These are phyloP conservation scores for Seladonia tumulorum DNA, from an alignment of 2,888 invertebrate species.

Conservation along the genomic window DNA sequence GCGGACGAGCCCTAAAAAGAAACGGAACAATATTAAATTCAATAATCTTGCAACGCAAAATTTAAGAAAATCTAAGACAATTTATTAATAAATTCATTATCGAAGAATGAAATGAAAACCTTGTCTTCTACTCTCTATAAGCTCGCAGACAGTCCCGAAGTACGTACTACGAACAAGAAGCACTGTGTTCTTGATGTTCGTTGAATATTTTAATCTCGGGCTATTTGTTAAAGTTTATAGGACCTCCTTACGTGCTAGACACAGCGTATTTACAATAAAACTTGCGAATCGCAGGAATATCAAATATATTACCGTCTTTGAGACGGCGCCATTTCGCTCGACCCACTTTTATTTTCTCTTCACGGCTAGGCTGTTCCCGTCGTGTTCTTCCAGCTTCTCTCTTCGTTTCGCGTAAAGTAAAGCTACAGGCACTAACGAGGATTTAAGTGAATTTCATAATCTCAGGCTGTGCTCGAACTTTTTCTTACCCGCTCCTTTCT, in stretches of 20 bases:
- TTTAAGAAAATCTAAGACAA: no score
- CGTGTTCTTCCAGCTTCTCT: background rate
- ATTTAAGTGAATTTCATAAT: conserved; percentile 17
- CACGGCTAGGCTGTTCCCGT: background rate
- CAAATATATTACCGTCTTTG: conserved; percentile 31
- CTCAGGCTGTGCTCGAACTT: conserved; percentile 2
- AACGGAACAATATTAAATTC: no score
- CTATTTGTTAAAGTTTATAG: background rate
- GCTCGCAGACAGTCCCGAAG: no score
- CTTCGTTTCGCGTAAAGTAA: background rate
- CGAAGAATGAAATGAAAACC: no score
- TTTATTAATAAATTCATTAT: no score
- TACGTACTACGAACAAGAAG: no score
- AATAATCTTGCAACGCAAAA: no score
- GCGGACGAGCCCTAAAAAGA: no score
- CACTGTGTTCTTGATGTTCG: background rate
- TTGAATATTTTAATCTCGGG: background rate
- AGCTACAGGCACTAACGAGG: conserved; percentile 8
- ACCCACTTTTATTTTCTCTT: conserved; percentile 34
- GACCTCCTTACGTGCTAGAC: background rate
- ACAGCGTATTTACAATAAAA: background rate
- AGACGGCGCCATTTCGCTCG: conserved; percentile 21
- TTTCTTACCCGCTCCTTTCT: background rate
- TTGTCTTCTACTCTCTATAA: no score
- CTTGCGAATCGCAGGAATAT: conserved; percentile 51